Conservation (phyloP, 1,140 invertebrate species). For the Brachionus koreanus region DNA sequence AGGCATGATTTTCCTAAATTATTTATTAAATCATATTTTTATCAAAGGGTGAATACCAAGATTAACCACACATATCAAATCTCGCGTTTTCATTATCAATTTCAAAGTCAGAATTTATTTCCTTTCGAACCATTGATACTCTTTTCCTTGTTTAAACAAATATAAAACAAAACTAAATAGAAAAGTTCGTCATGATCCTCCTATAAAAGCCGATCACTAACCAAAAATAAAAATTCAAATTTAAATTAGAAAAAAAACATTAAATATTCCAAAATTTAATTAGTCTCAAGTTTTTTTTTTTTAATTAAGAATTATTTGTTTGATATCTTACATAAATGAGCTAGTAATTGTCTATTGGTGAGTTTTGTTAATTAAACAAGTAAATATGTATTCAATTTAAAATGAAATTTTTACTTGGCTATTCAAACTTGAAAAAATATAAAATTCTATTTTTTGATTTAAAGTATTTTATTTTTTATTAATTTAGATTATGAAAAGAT, state of each 20-base stretch:
- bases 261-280: constrained; percentile 19
- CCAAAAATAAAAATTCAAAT: constrained; percentile 12
- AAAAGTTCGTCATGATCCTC: neutral
- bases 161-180: neutral
- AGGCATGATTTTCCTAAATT: neutral
- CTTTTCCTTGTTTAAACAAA: constrained; percentile 30
- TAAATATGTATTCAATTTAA: constrained; percentile 17
- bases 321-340: neutral
- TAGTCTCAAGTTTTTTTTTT: neutral
- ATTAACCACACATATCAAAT: neutral
- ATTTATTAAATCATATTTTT: neutral
- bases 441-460: neutral
- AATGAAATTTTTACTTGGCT: neutral
- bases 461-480: neutral
- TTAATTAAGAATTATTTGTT: constrained; percentile 2
- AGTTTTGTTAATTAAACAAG: constrained; percentile 17
- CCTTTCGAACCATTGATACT: neutral
- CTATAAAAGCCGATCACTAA: neutral
- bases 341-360: neutral
- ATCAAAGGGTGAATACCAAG: neutral
- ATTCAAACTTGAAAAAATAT: constrained; percentile 11
- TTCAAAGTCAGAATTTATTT: constrained; percentile 36
- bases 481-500: neutral
- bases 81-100: neutral
- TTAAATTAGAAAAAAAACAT: neutral